Base-by-base conservation (phyloP, 2,113 vertebrate genomes). In the Sylvia atricapilla region DNA sequence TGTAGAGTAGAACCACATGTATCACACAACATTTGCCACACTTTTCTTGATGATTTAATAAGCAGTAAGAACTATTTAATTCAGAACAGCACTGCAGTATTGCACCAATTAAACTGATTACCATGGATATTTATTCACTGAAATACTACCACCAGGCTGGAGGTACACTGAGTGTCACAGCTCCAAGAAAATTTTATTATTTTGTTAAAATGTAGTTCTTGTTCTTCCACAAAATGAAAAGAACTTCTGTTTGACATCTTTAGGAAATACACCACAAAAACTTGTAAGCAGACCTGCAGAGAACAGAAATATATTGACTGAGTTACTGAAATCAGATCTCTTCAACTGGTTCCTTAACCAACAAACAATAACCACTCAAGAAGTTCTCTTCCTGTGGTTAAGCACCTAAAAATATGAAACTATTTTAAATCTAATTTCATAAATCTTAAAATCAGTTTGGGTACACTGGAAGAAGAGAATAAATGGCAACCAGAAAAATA, bases 11-110 rank as follows among this genome's bases (percentile, higher is more conserved):
- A 96, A 84, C 35, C 37, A 66, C 59, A 85, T 82, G 90, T 92
- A 96, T 96, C 91, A 96, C 73, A 93, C 4, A 90, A 55, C 84
- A 82, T 64, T 96, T 90, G 72, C 50, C 46, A 35, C 62, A 93
- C 63, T 92, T 80, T 35, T 96, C 88, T 95, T 90, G 70, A 63
- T 95, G 94, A 96, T 95, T 96, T 93, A 93, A 94, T 82, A 91
- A 97, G 79, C 84, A 95, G 90, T 93, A 89, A 97, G 90, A 91
- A 62, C 37, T 82, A 89, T 82, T 60, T 95, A 96, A 92, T 95
- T 94, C 91, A 87, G 76, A 94, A 78, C 66, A 95, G 35, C 15
- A 72, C 68, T 35, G 39, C 86, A 98, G 76, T 59, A 75, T 50
- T 23, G 18, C 39, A 74, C 43, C 8, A 69, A 53, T 64, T 93